Percentiles rank a stretch among this genome's conserved stretches.
phyloP scores from a whole-genome alignment of 2,888 invertebrate species.

The Conistra vaccinii region DNA sequence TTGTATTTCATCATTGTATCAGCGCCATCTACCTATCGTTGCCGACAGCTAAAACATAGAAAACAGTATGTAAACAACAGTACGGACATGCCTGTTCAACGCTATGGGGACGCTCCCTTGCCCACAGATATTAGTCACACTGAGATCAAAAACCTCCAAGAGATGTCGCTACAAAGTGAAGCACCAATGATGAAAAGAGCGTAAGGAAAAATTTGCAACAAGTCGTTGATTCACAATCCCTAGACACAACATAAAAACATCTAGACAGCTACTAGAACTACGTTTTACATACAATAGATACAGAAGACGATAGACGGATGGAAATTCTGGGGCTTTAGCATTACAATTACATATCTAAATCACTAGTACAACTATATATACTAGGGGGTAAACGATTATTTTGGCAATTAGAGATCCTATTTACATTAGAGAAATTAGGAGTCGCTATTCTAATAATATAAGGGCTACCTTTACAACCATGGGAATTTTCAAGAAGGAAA shows the following conservation, averaged over 20 bases:
- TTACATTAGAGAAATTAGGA: constrained; percentile 65
- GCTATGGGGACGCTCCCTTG: background rate
- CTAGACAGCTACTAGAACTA: constrained; percentile 86
- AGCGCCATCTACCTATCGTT: constrained; percentile 40
- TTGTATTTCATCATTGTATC: background rate
- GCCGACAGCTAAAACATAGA: background rate
- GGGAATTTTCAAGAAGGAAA: background rate
- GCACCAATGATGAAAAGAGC: background rate
- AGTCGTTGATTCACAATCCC: constrained; percentile 72
- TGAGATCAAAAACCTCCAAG: background rate
- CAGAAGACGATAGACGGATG: constrained; percentile 90
- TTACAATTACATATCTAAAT: constrained; percentile 82
- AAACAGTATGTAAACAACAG: background rate
- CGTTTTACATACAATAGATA: constrained; percentile 87
- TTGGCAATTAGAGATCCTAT: constrained; percentile 77
- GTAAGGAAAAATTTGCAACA: constrained; percentile 1
- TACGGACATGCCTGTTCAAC: background rate
- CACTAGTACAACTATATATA: constrained; percentile 66
- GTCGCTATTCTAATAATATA: constrained; percentile 51
- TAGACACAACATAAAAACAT: constrained; percentile 73
- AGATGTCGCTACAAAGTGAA: constrained; percentile 45
- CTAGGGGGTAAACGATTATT: constrained; percentile 69
- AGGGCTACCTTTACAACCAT: constrained; percentile 52
- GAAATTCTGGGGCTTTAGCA: constrained; percentile 91
- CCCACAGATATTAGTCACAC: background rate